Evolutionary conservation across 2,113 vertebrate species (phyloP).

Genomic region (Lepus americanus): DNA sequence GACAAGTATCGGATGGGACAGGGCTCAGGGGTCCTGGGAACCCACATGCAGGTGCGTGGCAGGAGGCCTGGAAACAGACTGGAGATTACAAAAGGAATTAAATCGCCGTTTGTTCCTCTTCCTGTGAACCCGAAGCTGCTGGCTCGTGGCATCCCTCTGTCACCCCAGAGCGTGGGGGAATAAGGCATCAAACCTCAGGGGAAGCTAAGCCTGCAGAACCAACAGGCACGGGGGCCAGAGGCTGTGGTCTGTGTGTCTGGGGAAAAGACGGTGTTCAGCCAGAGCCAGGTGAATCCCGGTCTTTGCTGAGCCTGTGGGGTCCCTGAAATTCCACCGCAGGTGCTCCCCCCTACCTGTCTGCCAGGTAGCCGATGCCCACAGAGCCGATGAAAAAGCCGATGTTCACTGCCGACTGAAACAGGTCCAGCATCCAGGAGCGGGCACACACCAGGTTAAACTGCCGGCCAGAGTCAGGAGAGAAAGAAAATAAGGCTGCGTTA

Average conservation of each 20-base stretch:
- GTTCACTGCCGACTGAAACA: constrained; percentile 91
- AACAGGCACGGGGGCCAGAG: rapidly evolving
- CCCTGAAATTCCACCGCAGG: background rate
- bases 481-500: background rate
- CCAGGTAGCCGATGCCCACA: constrained; percentile 91
- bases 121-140: background rate
- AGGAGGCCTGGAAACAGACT: background rate
- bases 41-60: background rate
- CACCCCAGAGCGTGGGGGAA: background rate
- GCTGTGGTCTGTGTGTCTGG: rapidly evolving
- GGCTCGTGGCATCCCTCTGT: background rate
- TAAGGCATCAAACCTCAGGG: background rate
- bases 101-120: background rate
- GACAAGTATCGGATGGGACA: background rate
- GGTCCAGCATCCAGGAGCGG: constrained; percentile 92
- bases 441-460: constrained; percentile 94
- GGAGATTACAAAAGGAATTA: background rate
- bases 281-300: rapidly evolving
- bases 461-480: background rate
- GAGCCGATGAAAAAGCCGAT: constrained; percentile 92
- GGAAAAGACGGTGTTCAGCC: background rate
- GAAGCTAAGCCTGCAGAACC: too few relatives aligned
- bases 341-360: constrained; percentile 89
- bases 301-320: rapidly evolving
- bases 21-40: too few relatives aligned